These are phyloP conservation scores for Caenorhabditis macrosperma DNA, from an alignment of 2,888 invertebrate species.

Conservation along the genomic window DNA sequence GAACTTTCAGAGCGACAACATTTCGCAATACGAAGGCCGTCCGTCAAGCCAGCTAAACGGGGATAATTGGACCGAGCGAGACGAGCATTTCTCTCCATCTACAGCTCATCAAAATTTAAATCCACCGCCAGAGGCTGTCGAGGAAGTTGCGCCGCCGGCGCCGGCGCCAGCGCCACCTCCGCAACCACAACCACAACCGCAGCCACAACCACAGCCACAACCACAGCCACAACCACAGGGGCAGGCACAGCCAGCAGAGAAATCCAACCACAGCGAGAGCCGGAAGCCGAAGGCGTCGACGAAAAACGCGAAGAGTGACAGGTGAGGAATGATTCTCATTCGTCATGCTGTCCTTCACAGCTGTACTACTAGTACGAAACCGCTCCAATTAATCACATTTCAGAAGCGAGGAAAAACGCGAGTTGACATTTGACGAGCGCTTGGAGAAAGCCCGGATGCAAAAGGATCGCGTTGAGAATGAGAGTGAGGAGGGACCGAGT, in stretches of 20 bases:
- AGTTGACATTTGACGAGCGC: slow-evolving; percentile 70
- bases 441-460: slow-evolving; percentile 65
- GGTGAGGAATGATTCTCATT: slow-evolving; percentile 13
- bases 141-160: neutral
- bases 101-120: slow-evolving; percentile 23
- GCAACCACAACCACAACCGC: neutral
- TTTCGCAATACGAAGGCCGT: slow-evolving; percentile 32
- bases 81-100: slow-evolving; percentile 44
- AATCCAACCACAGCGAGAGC: neutral
- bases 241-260: slow-evolving; percentile 6
- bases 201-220: too few species aligned
- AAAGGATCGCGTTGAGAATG: slow-evolving; percentile 62
- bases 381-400: slow-evolving; percentile 5
- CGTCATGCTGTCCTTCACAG: neutral
- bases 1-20: slow-evolving; percentile 36
- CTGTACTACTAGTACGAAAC: neutral
- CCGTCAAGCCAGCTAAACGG: slow-evolving; percentile 34
- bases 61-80: slow-evolving; percentile 43
- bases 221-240: neutral
- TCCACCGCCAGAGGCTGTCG: too few species aligned
- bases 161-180: neutral
- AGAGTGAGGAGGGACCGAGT: slow-evolving; percentile 13
- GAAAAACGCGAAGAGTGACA: slow-evolving; percentile 40
- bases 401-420: slow-evolving; percentile 51
- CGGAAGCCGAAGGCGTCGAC: slow-evolving; percentile 15